Base-by-base conservation (phyloP, 1,140 invertebrate genomes). In the Penaeus japonicus region DNA sequence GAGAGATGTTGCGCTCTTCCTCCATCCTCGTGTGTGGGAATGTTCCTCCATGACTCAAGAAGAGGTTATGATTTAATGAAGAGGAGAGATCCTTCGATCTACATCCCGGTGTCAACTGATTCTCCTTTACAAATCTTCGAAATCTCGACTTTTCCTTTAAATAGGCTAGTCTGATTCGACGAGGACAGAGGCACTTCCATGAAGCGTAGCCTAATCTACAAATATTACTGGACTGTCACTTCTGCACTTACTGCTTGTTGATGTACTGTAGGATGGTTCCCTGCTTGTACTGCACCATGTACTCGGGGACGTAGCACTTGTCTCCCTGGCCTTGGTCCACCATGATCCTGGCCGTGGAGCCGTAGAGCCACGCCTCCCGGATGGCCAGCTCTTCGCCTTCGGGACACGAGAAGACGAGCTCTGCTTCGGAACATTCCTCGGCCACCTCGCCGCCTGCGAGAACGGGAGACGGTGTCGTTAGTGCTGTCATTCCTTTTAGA, bases 261-360 rank as follows among this genome's bases (percentile, higher is more conserved):
- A 89, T 89, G 57, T 89, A 84, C 77, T 89, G 70, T 4, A 89
- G 55, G 54, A 89, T 35, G 55, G 87, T 62, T 5, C 87, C 82
- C 27, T 35, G 22, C 82, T 89, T 89, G 62, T 84, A 89, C 73
- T 84, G 62, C n/a, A 84, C 10, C 22, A 79, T 89, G 75, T 85
- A 89, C 39, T 85, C 82, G 10, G 73, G 82, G 5, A 89, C 83
- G 22, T 53, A 54, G 55, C 87, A 89, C 27, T 81, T 27, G 17
- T 54, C 53, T 0, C 62, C 39, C 20, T 65, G 59, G 2, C 39
- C 65, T 1, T 47, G 62, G n/a, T 73, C 32, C 22, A 53, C 83
- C 65, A 24, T 84, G 17, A 59, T 81, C 12, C 22, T 82, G n/a
- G 3, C n/a, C 3, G 27, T 30, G n/a, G 32, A 32, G 27, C 79